Evolutionary conservation across 2,888 invertebrate genomes (phyloP).

Genomic region (Osmoderma eremita): DNA sequence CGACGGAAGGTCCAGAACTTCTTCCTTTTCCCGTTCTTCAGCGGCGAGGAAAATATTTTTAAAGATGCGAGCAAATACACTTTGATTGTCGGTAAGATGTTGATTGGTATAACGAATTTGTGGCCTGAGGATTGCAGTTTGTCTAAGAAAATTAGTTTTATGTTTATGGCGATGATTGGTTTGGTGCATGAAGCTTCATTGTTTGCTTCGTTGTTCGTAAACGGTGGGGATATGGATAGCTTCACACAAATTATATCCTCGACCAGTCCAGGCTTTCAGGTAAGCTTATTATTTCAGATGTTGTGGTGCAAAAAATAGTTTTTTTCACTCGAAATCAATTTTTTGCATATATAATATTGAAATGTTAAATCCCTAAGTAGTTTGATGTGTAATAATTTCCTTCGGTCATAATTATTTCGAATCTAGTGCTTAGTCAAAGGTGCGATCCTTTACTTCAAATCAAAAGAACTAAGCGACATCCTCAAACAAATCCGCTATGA

Average conservation of each 20-base stretch:
- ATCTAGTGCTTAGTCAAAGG: constrained; percentile 43
- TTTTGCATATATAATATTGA: not conserved
- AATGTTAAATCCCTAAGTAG: not conserved
- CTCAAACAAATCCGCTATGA: constrained; percentile 37
- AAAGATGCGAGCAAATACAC: constrained; percentile 20
- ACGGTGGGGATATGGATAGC: not conserved
- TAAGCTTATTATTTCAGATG: not conserved
- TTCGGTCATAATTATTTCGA: not conserved
- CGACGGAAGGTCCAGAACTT: too few species aligned
- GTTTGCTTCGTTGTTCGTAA: constrained; percentile 1
- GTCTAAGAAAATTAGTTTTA: not conserved
- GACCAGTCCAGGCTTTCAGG: constrained; percentile 24
- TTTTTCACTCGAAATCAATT: not conserved
- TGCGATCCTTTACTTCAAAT: constrained; percentile 34
- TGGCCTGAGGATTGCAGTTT: not conserved
- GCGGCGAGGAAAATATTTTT: not conserved
- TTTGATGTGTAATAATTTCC: not conserved
- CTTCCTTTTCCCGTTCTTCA: too few species aligned
- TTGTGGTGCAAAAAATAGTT: not conserved
- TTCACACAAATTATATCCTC: constrained; percentile 12
- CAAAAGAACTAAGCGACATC: constrained; percentile 31
- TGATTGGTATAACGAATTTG: constrained; percentile 5
- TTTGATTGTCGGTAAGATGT: constrained; percentile 7
- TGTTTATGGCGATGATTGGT: not conserved
- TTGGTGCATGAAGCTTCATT: constrained; percentile 16